Evolutionary conservation across 2,888 invertebrate genomes (phyloP), one percentile per base, ranked within the genome.

Genomic region (Cheilosia soror): DNA sequence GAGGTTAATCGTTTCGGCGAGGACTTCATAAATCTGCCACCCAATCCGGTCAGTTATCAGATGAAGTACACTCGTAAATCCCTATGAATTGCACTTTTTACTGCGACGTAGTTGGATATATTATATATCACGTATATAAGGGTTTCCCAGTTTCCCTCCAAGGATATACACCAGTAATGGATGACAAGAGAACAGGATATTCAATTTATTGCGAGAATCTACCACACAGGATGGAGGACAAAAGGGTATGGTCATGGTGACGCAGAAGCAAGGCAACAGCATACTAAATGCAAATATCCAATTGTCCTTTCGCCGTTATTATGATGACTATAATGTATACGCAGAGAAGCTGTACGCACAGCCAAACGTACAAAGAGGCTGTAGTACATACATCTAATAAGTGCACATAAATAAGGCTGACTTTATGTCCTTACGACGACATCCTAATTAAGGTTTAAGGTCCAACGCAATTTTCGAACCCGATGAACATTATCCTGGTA

Each of bases 391-490:
- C 15, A 6, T 85, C 84, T 85, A 85, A 85, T 85, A 85, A 85
- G 84, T 85, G 75, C 76, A 85, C 84, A 85, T 85, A 85, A 85
- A 85, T 85, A 85, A 85, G 76, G 69, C 62, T 85, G 71, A 85
- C 76, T 85, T 85, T 85, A 85, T 85, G 84, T 85, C 71, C 80
- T 66, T 76, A 85, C 84, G 84, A 85, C 84, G 84, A 85, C 84
- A 81, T 85, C 84, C 84, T 85, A 81, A 85, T 85, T 85, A 85
- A 81, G 84, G 80, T 85, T 85, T 85, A 85, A 85, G 84, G 84
- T 81, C 84, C 75, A 85, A 85, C 80, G 84, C 84, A 85, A 81
- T 85, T 85, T 85, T 85, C 84, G 76, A 85, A 85, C 76, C 76
- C 80, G 76, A 85, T 85, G 84, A 80, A 81, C 84, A 85, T 81